Evolutionary conservation across 2,797 vertebrate genomes (phyloP).

Genomic region (Cryptoprocta ferox): DNA sequence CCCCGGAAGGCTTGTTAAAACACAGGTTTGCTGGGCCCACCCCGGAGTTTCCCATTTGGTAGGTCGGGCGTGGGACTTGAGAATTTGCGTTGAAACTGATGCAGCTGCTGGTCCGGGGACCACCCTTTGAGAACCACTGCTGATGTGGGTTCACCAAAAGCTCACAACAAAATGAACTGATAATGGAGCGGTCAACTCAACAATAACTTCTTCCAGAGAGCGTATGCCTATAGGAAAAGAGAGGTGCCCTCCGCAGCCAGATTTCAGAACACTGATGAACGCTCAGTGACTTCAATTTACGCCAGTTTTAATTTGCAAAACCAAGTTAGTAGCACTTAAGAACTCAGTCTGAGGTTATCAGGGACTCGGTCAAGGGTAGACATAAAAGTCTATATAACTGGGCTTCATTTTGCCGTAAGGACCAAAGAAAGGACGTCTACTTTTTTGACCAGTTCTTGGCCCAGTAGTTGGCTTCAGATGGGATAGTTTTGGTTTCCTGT

Average conservation of each 20-base stretch:
- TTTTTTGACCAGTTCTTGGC: not conserved
- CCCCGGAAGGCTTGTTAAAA: not conserved
- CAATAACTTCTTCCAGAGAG: not conserved
- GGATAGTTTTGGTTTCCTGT: not conserved
- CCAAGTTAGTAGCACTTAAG: not conserved
- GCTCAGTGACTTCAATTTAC: not conserved
- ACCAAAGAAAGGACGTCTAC: not conserved
- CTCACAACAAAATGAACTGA: not conserved
- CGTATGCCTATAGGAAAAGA: accelerated
- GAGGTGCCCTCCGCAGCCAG: accelerated
- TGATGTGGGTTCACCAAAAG: not conserved
- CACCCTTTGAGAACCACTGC: not conserved
- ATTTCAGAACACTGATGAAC: not conserved
- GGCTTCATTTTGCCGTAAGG: not conserved
- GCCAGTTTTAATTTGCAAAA: not conserved
- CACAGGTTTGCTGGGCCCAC: not conserved
- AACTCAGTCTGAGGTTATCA: not conserved
- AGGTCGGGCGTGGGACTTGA: not conserved
- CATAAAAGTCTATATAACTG: not conserved
- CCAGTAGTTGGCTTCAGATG: not conserved
- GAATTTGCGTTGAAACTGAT: not conserved
- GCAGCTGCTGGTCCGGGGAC: not conserved
- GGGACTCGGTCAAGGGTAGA: not conserved
- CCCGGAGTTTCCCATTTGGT: not conserved
- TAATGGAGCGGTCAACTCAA: accelerated